These are phyloP conservation scores for Sakesphorus luctuosus DNA, from an alignment of 2,113 vertebrate genomes.

Conservation along the genomic window DNA sequence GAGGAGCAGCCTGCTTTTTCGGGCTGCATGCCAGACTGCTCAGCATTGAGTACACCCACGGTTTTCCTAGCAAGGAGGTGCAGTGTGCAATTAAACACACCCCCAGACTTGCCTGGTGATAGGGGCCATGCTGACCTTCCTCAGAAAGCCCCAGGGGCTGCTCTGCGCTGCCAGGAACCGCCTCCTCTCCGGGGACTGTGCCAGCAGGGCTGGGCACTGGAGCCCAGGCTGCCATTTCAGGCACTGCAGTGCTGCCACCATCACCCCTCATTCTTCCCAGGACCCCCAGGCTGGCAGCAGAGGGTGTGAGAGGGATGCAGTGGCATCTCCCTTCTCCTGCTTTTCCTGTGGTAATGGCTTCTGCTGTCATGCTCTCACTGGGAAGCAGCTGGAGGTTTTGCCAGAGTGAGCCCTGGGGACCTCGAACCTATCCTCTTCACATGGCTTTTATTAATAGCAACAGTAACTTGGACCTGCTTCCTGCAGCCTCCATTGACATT, in stretches of 20 bases:
- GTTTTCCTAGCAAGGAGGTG: not conserved
- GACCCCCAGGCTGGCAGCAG: not conserved
- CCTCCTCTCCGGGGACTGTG: not conserved
- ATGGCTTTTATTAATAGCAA: not conserved
- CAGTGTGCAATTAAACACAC: not conserved
- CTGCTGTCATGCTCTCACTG: fast-evolving
- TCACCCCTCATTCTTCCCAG: not conserved
- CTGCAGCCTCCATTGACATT: not conserved
- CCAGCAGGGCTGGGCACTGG: not conserved
- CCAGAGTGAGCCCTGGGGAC: not conserved
- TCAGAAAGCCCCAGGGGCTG: not conserved
- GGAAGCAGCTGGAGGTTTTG: not conserved
- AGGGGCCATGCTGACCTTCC: not conserved
- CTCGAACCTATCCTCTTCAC: not conserved
- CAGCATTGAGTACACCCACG: fast-evolving
- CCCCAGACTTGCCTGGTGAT: not conserved
- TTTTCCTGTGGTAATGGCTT: not conserved
- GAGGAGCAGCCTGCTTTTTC: not conserved
- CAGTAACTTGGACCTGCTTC: not conserved
- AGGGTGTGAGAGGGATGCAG: not conserved
- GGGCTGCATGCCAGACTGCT: not conserved
- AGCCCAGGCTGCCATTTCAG: fast-evolving
- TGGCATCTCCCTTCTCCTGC: not conserved
- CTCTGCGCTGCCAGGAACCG: not conserved
- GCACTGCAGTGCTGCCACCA: not conserved